Conservation (phyloP, 2,113 vertebrate genomes). For the Chloropsis cyanopogon region DNA sequence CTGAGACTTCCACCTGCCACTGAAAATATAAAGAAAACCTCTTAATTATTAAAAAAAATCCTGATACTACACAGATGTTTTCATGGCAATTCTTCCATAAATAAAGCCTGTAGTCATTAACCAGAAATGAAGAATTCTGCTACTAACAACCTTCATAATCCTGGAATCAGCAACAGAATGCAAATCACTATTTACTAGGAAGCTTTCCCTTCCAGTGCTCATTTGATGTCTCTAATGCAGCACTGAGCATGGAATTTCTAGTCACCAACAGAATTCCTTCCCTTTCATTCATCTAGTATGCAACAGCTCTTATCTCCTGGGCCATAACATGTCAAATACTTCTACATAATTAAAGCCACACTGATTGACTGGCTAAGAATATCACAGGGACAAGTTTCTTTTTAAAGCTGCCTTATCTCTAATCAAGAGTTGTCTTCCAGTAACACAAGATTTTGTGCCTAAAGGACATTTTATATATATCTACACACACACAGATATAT, state of each 20-base stretch:
- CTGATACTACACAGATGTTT: neutral
- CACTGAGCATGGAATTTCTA: neutral
- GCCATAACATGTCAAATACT: constrained; percentile 40
- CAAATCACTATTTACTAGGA: neutral
- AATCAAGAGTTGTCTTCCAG: constrained; percentile 23
- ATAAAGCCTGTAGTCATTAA: neutral
- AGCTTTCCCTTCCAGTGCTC: neutral
- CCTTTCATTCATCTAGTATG: neutral
- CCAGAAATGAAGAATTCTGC: neutral
- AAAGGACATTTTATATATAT: neutral
- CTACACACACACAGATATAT: neutral
- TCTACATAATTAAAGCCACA: constrained; percentile 60
- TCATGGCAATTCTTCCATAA: neutral
- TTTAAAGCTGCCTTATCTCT: constrained; percentile 37
- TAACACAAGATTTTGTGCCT: neutral
- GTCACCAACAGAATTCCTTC: neutral
- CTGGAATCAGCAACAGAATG: neutral
- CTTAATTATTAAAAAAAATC: neutral
- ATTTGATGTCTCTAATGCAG: neutral
- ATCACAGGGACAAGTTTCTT: constrained; percentile 31
- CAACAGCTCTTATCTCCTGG: constrained; percentile 24
- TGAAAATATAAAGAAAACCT: neutral
- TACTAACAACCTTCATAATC: neutral
- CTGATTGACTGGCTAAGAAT: constrained; percentile 43
- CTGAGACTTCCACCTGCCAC: neutral